Base-by-base conservation (phyloP, 1,140 invertebrate species). In the Drosophila sproati region DNA sequence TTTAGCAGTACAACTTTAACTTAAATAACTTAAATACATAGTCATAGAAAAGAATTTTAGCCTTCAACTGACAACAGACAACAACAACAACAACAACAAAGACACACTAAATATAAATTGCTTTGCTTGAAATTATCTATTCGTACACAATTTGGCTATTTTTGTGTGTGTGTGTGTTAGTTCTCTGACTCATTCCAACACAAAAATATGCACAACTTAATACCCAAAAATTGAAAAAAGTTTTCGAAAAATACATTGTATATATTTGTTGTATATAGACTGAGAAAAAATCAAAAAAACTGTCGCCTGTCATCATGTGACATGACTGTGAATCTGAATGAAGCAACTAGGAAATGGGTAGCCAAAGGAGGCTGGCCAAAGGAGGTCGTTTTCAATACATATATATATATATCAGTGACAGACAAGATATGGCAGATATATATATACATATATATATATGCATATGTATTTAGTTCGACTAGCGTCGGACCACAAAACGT, bases 281-380 rank as follows among this genome's bases (percentile, higher is more conserved):
- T 20, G 20, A 20, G 35, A 48, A 61, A 8, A 41, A 31, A 59
- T 35, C 10, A 35, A 54, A 59, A 68, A 78, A 85, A 59, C 70
- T 87, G 82, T 82, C 83, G 78, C 78, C 69, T 86, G 82, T 86
- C 82, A 86, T 82, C 82, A 86, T 86, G 82, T 86, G 82, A 86
- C 82, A 86, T 73, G 68, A 41, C 73, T 28, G 39, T 43, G 39
- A 43, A 43, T 43, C 51, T 71, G 71, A 77, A 87, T 59, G 77
- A 83, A 77, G 61, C 31, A 66, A 77, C 81, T 85, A 85, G 77
- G 82, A 82, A 86, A 68, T 77, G 82, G 31, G 45, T 34, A 66
- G 52, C 47, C 64, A 66, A 62, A 70, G 67, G 60, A 76, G 63
- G 28, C 63, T 68, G 69, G 35, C 34, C 43, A 64, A 60, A 56